Evolutionary conservation across 2,113 vertebrate genomes (phyloP), one percentile per base, ranked within the genome.

Genomic region (Oncorhynchus keta): DNA sequence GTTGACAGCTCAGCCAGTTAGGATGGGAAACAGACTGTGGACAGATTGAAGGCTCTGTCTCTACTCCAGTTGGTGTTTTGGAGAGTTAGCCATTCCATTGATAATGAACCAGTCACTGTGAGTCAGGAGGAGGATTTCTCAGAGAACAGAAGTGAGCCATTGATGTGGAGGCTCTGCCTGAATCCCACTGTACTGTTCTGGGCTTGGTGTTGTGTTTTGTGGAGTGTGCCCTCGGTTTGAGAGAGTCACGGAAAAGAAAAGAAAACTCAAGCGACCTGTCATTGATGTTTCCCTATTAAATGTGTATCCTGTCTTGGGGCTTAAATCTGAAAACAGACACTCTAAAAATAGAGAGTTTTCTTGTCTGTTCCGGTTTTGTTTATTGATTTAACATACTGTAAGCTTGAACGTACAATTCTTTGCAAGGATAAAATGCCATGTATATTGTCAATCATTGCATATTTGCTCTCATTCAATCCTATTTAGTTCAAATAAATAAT

Each of bases 211-310:
- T 20, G 35, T 62, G 39, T 20, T 26, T 18, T 70, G 74, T 67
- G 74, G 48, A 16, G 77, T 22, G 67, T 76, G 81, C 73, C 78
- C 72, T 65, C 14, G 62, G 75, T 84, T 83, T 80, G 75, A 77
- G 70, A 77, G 26, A 22, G 68, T 35, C 62, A 75, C 57, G 77
- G 70, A 83, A 78, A 83, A 86, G 76, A 83, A 83, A 79, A 39
- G 65, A 45, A 77, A 61, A 78, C 24, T 64, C 68, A 68, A 81
- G 76, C 70, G 49, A 70, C 68, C 79, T 79, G 85, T 80, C 80
- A 91, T 70, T 79, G 75, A 67, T 71, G 35, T 24, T 69, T 74
- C 22, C 68, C 79, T 70, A 79, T 79, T 79, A 87, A 88, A 86
- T 80, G 76, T 79, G 83, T 87, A 76, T 75, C 22, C 67, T 79